Base-by-base conservation (phyloP, 2,888 invertebrate genomes). In the Phyllotreta striolata region DNA sequence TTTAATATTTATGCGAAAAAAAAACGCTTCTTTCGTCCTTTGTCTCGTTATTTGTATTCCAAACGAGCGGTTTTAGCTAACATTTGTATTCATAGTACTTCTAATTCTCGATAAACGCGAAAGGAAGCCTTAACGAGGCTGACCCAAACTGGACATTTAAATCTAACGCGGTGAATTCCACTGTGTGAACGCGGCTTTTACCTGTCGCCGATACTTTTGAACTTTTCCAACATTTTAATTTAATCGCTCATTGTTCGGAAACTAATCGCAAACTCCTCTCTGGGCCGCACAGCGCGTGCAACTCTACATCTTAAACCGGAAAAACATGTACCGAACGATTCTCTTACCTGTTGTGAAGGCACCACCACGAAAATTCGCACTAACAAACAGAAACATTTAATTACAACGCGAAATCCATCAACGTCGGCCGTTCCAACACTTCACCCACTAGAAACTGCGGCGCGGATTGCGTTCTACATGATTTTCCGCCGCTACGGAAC, bases 121-220 rank as follows among this genome's bases (percentile, higher is more conserved):
- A 56, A 55, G 9, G 54, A 41, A 65, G 54, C 49, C 54, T 65
- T 60, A 60, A 51, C 44, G 44, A 60, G 6, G 52, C 46, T 59
- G 55, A 63, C 59, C 55, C 47, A 55, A 65, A 65, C 61, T 66
- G 76, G 78, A 72, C 78, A 78, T 80, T 80, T 78, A 80, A 78
- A 78, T 75, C 74, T 73, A 72, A 73, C 74, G 74, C 74, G 74
- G 70, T 70, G 69, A 71, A 71, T 76, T 71, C 66, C 66, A 68
- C 71, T 54, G 74, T 77, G 79, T 79, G 70, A 79, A 76, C 73
- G 74, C 67, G 78, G 74, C 79, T 79, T 79, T 77, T 79, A 79
- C 79, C 79, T 79, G 78, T 77, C 71, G 70, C 68, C 66, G 47
- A 62, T 56, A 74, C 72, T 73, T 75, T 74, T 72, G 51, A 60